A percentile compares a stretch with the other conserved stretches of the same genome.
phyloP scores from a whole-genome alignment of 2,888 invertebrate genomes.

The Dioctria linearis region DNA sequence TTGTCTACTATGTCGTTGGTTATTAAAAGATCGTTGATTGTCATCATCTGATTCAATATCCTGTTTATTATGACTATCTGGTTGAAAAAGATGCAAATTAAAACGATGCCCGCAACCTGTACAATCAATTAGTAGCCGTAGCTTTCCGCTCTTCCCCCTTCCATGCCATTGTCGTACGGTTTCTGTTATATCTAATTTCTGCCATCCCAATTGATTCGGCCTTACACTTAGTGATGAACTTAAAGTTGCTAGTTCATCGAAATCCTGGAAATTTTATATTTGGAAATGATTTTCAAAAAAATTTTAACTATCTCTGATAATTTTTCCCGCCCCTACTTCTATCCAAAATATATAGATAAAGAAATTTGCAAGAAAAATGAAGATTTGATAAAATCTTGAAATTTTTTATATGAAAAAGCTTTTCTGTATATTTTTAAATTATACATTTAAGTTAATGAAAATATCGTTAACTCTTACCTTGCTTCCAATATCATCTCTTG shows the following conservation, averaged over 20 bases:
- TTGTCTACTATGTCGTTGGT: not conserved
- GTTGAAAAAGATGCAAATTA: conserved; percentile 76
- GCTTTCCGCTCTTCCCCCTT: conserved; percentile 72
- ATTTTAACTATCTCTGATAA: not conserved
- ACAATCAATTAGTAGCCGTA: conserved; percentile 88
- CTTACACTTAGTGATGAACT: conserved; percentile 75
- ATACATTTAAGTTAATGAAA: too few species aligned
- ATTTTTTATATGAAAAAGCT: not conserved
- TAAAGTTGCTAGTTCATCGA: conserved; percentile 75
- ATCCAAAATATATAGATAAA: too few species aligned
- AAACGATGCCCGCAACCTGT: conserved; percentile 85
- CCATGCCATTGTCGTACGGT: conserved; percentile 84
- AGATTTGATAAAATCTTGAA: too few species aligned
- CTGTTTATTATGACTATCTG: not conserved
- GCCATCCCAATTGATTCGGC: conserved; percentile 82
- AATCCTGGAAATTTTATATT: conserved; percentile 60
- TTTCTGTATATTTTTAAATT: not conserved
- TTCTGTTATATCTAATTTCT: conserved; percentile 86
- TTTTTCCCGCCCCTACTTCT: too few species aligned
- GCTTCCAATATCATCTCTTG: conserved; percentile 64
- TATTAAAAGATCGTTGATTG: conserved; percentile 25
- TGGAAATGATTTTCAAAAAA: not conserved
- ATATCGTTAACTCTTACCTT: conserved; percentile 71
- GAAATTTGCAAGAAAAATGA: too few species aligned
- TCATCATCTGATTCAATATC: conserved; percentile 56